Evolutionary conservation across 1,140 invertebrate species (phyloP).

Genomic region (Camponotus floridanus): DNA sequence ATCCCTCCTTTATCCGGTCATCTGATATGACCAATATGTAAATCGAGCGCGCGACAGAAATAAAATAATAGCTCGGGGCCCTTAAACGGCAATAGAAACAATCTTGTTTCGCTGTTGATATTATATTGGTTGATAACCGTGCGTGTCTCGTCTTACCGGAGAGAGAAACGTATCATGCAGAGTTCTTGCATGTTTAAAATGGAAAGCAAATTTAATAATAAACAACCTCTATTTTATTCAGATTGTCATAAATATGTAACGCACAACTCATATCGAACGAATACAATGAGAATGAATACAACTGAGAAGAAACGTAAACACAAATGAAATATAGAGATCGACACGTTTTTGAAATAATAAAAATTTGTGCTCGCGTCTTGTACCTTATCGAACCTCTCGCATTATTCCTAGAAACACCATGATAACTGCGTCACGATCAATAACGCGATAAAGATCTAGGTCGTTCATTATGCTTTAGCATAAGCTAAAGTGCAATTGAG

Average conservation of each 20-base stretch:
- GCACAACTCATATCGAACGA: too few species aligned
- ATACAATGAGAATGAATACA: too few species aligned
- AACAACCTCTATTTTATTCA: too few species aligned
- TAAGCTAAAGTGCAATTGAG: neutral
- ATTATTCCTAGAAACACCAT: neutral
- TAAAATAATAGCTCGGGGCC: slow-evolving; percentile 1
- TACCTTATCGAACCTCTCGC: neutral
- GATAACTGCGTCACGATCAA: slow-evolving; percentile 5
- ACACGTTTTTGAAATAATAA: too few species aligned
- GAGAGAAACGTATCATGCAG: neutral
- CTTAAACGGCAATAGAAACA: neutral
- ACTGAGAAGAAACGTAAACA: too few species aligned
- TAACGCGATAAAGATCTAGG: slow-evolving; percentile 25
- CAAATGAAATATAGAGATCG: too few species aligned
- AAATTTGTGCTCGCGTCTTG: too few species aligned
- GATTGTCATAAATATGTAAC: too few species aligned
- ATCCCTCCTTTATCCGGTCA: neutral
- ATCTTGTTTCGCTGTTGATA: slow-evolving; percentile 3
- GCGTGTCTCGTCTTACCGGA: neutral
- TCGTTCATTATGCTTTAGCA: neutral
- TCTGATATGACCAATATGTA: slow-evolving; percentile 16
- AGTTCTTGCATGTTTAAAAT: too few species aligned
- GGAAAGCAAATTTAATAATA: too few species aligned
- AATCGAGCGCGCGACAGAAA: neutral
- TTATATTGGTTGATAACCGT: slow-evolving; percentile 4